Evolutionary conservation across 2,113 vertebrate species (phyloP).

Genomic region (Octodon degus): DNA sequence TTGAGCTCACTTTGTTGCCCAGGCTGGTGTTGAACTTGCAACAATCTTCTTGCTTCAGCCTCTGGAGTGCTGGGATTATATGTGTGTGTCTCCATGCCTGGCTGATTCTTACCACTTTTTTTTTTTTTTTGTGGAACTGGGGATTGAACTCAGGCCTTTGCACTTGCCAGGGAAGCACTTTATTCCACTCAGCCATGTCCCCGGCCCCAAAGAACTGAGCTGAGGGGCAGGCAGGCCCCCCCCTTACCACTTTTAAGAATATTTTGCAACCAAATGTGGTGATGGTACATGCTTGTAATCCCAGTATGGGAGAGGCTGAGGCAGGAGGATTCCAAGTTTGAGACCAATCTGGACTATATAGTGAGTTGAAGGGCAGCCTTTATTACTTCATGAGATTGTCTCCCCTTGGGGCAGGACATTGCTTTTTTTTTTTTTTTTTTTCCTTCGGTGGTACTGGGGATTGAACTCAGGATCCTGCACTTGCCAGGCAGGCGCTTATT

Average conservation of each 20-base stretch:
- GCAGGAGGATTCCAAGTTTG: not conserved
- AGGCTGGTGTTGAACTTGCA: too few species aligned
- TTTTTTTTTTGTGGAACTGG: not conserved
- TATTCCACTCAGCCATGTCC: too few species aligned
- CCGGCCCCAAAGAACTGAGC: too few species aligned
- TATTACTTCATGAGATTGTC: not conserved
- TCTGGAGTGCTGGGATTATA: too few species aligned
- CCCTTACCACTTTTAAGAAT: not conserved
- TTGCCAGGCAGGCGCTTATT: too few species aligned
- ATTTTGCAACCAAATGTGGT: not conserved
- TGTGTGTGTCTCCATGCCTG: too few species aligned
- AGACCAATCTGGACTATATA: not conserved
- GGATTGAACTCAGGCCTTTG: not conserved
- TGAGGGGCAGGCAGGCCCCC: too few species aligned
- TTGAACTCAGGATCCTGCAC: too few species aligned
- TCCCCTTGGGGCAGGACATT: not conserved
- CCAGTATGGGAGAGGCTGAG: not conserved
- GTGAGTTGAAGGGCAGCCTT: not conserved
- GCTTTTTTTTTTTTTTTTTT: slow-evolving; percentile 6
- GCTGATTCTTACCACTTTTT: too few species aligned
- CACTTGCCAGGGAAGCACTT: not conserved
- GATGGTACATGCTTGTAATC: not conserved
- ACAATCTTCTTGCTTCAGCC: too few species aligned
- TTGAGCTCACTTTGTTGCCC: too few species aligned
- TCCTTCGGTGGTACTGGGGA: too few species aligned